A percentile compares a stretch with the other conserved stretches of the same genome.
These are phyloP conservation scores for Parus major DNA, from an alignment of 2,113 vertebrate genomes.

Conservation along the genomic window DNA sequence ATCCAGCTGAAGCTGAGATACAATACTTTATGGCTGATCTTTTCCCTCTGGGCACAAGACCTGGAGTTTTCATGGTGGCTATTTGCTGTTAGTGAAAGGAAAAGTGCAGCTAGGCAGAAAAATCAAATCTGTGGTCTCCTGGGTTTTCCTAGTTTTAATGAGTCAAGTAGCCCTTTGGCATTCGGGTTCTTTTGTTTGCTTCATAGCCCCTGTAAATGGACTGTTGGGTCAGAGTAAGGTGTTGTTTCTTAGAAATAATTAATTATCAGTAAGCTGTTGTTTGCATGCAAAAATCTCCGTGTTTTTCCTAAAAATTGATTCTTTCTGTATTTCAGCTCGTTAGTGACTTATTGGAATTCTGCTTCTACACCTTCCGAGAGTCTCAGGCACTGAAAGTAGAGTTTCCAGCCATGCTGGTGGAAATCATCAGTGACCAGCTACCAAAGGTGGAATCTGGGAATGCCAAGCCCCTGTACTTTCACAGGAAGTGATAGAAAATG, in stretches of 20 bases:
- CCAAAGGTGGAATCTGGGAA: conserved; percentile 98
- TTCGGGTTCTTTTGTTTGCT: neutral
- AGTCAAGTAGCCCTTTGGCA: neutral
- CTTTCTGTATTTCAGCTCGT: conserved; percentile 86
- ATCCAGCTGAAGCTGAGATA: neutral
- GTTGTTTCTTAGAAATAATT: neutral
- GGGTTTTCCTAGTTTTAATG: neutral
- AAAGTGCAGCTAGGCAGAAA: neutral
- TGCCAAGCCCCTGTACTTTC: conserved; percentile 96
- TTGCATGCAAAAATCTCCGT: neutral
- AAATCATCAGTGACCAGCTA: conserved; percentile 99
- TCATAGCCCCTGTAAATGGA: neutral
- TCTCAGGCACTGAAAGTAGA: conserved; percentile 97
- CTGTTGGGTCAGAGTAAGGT: neutral
- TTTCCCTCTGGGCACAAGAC: neutral
- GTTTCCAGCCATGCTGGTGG: conserved; percentile 99
- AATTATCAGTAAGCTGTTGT: neutral
- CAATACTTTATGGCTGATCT: neutral
- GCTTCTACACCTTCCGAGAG: conserved; percentile 99
- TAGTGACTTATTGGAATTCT: conserved; percentile 94
- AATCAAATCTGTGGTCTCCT: neutral
- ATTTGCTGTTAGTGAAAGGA: neutral
- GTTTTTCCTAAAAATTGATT: neutral
- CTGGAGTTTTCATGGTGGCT: neutral
- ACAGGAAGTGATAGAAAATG: conserved; percentile 90